Percentiles rank a stretch among this genome's conserved stretches.
Conservation (phyloP, 2,113 vertebrate genomes). For the Aleadryas rufinucha region DNA sequence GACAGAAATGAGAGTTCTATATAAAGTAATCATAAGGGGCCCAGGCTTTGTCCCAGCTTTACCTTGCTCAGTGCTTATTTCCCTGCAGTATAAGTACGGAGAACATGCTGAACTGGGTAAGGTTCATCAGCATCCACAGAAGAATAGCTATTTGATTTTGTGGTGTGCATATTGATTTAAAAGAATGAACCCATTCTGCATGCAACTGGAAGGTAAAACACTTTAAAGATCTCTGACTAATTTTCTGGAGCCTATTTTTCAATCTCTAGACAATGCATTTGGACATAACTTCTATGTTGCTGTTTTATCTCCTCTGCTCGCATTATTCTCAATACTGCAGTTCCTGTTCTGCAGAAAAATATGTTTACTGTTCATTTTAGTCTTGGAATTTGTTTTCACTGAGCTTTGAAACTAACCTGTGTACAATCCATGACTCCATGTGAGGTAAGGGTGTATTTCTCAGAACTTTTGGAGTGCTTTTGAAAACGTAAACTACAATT, state of each 20-base stretch:
- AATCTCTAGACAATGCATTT: neutral
- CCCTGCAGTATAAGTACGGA: neutral
- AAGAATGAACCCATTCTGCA: neutral
- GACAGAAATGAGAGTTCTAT: neutral
- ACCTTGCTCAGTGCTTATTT: neutral
- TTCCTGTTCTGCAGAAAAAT: neutral
- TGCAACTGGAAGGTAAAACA: neutral
- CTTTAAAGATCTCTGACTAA: neutral
- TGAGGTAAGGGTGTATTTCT: neutral
- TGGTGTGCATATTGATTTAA: neutral
- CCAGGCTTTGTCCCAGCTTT: neutral
- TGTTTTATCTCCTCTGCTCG: neutral
- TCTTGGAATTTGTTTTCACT: neutral
- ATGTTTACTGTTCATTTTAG: neutral
- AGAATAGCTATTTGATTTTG: neutral
- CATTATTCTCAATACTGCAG: neutral
- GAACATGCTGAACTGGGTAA: neutral
- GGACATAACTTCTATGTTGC: neutral
- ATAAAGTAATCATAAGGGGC: neutral
- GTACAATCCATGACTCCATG: neutral
- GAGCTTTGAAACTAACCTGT: neutral
- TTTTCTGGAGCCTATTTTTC: neutral
- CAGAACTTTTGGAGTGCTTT: neutral
- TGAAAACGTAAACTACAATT: neutral
- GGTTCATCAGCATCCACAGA: neutral